Evolutionary conservation across 2,888 invertebrate genomes (phyloP), one percentile per base, ranked within the genome.

Genomic region (Trichacis sp.): DNA sequence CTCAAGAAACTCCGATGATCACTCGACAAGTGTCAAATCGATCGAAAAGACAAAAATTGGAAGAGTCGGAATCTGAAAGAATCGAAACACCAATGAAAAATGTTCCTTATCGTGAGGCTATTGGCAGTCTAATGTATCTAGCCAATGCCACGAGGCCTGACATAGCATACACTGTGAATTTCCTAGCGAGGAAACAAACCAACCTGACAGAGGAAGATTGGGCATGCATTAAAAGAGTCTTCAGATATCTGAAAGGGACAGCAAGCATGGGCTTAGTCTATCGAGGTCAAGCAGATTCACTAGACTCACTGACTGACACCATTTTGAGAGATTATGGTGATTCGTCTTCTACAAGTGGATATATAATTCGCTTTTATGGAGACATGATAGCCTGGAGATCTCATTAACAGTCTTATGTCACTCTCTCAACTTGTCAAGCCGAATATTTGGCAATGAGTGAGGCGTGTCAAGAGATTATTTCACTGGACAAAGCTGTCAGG

Each of bases 271-370:
- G 63, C 38, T 46, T 68, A 24, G 20, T 17, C 6, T 67, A 60
- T 24, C 17, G 12, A 18, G 30, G 51, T 36, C 45, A 47, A 19
- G 17, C 38, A 18, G 53, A 53, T 12, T 0, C 46, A 2, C 50
- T 73, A 46, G 63, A 71, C 58, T 70, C 69, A 19, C 45, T 63
- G 11, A 52, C 72, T 24, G 70, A 73, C 59, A 56, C 71, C 15
- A 69, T 65, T 40, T 74, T 73, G 42, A 64, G 60, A 69, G 69
- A 71, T n/a, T n/a, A n/a, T n/a, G n/a, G n/a, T n/a, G n/a, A n/a
- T n/a, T n/a, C n/a, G n/a, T n/a, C n/a, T n/a, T n/a, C n/a, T n/a
- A n/a, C n/a, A n/a, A 53, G 64, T 1, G 67, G 70, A 14, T 65
- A 60, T 15, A n/a, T 64, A 30, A 67, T 68, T 1, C 54, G 54